A percentile compares a stretch with the other conserved stretches of the same genome.
Conservation (phyloP, 2,888 invertebrate genomes). For the Chymomyza caudatula region DNA sequence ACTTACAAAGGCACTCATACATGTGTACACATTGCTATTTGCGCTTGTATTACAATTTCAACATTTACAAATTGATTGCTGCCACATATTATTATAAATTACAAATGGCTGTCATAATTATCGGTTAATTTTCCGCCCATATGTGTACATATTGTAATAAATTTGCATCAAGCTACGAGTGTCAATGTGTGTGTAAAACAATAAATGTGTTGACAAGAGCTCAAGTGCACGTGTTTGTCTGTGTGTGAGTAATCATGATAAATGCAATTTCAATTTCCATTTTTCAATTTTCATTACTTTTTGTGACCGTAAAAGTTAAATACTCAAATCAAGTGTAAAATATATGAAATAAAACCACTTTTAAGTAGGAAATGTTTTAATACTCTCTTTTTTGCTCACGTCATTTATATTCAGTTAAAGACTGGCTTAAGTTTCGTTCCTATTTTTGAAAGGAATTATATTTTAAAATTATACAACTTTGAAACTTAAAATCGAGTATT, state of each 20-base stretch:
- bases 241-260: not conserved
- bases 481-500: too few relatives aligned
- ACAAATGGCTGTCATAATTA: conserved; percentile 66
- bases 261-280: conserved; percentile 23
- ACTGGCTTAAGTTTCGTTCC: too few relatives aligned
- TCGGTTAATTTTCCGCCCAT: conserved; percentile 68
- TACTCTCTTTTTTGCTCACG: not conserved
- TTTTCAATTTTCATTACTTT: not conserved
- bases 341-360: too few relatives aligned
- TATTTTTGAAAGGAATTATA: too few relatives aligned
- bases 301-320: not conserved
- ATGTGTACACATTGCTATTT: conserved; percentile 37
- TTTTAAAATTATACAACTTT: too few relatives aligned
- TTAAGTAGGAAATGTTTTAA: not conserved
- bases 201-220: conserved; percentile 33
- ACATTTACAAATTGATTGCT: conserved; percentile 37
- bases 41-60: conserved; percentile 35
- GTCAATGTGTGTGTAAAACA: conserved; percentile 6
- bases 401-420: too few relatives aligned
- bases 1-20: not conserved
- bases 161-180: not conserved
- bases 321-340: not conserved
- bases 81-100: conserved; percentile 51
- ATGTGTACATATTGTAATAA: conserved; percentile 49
- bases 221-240: not conserved